These are phyloP conservation scores for Erpornis zantholeuca DNA, from an alignment of 2,113 vertebrate species.

Conservation along the genomic window DNA sequence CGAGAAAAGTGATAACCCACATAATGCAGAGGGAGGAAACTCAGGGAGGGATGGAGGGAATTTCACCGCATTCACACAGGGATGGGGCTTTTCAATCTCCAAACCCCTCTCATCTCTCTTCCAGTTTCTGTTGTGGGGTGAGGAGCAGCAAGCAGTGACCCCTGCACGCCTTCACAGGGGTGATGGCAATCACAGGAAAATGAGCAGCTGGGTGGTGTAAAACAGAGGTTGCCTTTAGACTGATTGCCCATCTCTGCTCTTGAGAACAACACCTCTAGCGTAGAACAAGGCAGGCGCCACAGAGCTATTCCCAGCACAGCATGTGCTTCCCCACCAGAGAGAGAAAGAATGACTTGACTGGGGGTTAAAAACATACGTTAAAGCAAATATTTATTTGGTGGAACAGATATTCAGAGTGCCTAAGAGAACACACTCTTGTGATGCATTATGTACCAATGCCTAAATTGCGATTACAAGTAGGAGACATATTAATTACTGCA, in stretches of 20 bases:
- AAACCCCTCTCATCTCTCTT: neutral
- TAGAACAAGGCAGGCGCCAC: neutral
- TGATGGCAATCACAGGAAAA: neutral
- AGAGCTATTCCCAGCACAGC: neutral
- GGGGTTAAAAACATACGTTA: neutral
- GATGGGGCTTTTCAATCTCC: neutral
- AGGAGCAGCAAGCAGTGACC: neutral
- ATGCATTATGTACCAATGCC: neutral
- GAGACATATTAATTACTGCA: neutral
- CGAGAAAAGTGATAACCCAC: neutral
- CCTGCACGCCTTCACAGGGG: rapidly evolving
- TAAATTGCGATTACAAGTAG: neutral
- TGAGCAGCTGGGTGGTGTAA: neutral
- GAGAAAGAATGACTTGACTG: neutral
- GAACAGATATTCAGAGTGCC: neutral
- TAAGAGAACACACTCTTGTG: neutral
- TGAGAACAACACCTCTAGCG: neutral
- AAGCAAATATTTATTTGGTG: neutral
- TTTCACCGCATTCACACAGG: rapidly evolving
- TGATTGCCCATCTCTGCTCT: neutral
- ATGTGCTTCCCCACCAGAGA: neutral
- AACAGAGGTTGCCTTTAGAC: neutral
- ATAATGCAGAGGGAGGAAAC: neutral
- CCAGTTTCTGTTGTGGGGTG: neutral
- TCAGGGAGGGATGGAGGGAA: neutral